Evolutionary conservation across 2,888 invertebrate genomes (phyloP).

Genomic region (Lordiphosa andalusiaca): DNA sequence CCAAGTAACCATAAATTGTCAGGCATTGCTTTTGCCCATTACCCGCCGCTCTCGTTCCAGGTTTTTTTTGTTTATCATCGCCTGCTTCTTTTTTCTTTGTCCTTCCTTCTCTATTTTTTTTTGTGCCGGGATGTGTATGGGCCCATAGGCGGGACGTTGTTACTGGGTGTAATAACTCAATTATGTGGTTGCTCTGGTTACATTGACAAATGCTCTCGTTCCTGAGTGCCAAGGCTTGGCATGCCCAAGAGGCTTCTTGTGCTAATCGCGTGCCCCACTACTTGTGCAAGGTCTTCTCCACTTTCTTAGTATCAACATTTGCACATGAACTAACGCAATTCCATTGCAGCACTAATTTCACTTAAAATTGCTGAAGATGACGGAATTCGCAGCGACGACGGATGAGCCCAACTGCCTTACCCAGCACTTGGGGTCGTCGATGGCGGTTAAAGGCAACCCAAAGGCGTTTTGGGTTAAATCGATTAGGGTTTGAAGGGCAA

Average conservation of each 20-base stretch:
- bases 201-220: slow-evolving; percentile 41
- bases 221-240: slow-evolving; percentile 11
- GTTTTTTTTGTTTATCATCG: not conserved
- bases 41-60: not conserved
- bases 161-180: slow-evolving; percentile 61
- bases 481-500: slow-evolving; percentile 1
- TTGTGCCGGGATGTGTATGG: not conserved
- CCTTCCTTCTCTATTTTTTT: slow-evolving; percentile 1
- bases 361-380: slow-evolving; percentile 43
- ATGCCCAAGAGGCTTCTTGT: no score
- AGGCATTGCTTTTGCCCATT: slow-evolving; percentile 16
- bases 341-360: slow-evolving; percentile 40
- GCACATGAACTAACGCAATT: not conserved
- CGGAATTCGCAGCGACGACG: slow-evolving; percentile 24
- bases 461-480: slow-evolving; percentile 14
- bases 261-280: no score
- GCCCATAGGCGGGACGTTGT: slow-evolving; percentile 15
- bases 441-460: slow-evolving; percentile 31
- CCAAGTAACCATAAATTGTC: slow-evolving; percentile 27
- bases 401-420: slow-evolving; percentile 47
- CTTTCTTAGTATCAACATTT: slow-evolving; percentile 2
- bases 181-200: slow-evolving; percentile 55
- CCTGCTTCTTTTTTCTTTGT: slow-evolving; percentile 5
- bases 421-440: slow-evolving; percentile 37
- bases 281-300: not conserved